phyloP scores from a whole-genome alignment of 1,140 invertebrate genomes.

The Achroia grisella region DNA sequence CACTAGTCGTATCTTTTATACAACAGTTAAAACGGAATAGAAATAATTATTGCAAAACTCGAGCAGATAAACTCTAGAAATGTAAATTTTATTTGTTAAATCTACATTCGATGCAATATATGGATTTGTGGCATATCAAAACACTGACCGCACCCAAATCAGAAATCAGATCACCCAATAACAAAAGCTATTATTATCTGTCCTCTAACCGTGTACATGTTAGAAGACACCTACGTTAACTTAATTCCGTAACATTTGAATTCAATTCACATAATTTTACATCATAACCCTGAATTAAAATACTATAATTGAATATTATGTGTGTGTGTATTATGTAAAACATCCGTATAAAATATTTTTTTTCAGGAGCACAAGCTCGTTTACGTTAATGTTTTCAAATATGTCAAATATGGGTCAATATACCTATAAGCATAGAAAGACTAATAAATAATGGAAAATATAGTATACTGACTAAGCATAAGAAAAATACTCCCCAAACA shows the following conservation, averaged over 20 bases:
- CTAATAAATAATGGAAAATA: too few species aligned
- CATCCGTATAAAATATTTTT: too few species aligned
- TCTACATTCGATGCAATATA: constrained; percentile 48
- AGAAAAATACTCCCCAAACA: too few species aligned
- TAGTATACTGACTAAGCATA: too few species aligned
- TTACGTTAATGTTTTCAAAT: too few species aligned
- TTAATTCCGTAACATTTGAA: not conserved
- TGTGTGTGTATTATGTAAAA: too few species aligned
- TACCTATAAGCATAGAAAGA: too few species aligned
- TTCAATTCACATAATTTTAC: not conserved
- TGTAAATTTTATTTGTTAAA: constrained; percentile 53
- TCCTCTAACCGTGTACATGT: not conserved
- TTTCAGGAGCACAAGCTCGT: too few species aligned
- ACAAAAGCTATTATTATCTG: not conserved
- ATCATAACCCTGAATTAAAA: too few species aligned
- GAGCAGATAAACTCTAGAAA: constrained; percentile 44
- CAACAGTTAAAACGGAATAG: constrained; percentile 47
- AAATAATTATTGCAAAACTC: constrained; percentile 54
- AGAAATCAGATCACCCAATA: constrained; percentile 14
- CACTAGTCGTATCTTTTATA: constrained; percentile 50
- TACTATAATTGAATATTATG: too few species aligned
- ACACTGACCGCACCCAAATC: constrained; percentile 32
- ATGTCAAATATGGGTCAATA: too few species aligned
- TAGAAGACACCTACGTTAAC: not conserved
- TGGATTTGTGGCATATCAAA: constrained; percentile 44